Conservation (phyloP, 2,797 vertebrate genomes). For the Ceryle rudis region DNA sequence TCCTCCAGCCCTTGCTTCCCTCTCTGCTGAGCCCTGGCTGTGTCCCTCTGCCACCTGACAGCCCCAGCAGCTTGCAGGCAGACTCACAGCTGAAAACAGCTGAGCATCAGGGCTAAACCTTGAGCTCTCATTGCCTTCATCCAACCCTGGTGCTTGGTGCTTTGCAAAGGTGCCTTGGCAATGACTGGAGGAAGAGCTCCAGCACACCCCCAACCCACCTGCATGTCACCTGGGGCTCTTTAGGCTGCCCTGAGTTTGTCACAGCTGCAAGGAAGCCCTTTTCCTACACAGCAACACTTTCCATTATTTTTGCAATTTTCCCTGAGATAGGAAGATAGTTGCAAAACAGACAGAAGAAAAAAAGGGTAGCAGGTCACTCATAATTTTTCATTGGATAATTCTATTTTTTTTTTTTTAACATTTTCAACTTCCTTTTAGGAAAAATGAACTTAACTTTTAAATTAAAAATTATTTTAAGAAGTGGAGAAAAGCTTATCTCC, state of each 20-base stretch:
- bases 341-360: background rate
- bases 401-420: background rate
- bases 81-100: background rate
- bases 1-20: background rate
- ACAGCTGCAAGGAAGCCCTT: background rate
- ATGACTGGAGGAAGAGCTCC: background rate
- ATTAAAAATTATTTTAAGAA: background rate
- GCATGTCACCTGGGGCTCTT: background rate
- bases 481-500: background rate
- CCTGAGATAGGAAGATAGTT: background rate
- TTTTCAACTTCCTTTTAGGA: background rate
- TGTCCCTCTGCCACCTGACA: background rate
- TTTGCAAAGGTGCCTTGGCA: background rate
- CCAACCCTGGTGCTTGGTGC: background rate
- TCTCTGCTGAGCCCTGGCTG: background rate
- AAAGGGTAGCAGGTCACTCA: background rate
- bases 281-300: background rate
- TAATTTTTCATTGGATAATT: background rate
- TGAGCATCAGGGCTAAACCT: background rate
- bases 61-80: too few species aligned
- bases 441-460: background rate
- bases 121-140: background rate
- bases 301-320: background rate
- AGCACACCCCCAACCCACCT: fast-evolving
- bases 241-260: background rate